Percentiles rank a stretch among this genome's conserved stretches.
Evolutionary conservation across 2,888 invertebrate genomes (phyloP).

Genomic region (Drosophila formosana): DNA sequence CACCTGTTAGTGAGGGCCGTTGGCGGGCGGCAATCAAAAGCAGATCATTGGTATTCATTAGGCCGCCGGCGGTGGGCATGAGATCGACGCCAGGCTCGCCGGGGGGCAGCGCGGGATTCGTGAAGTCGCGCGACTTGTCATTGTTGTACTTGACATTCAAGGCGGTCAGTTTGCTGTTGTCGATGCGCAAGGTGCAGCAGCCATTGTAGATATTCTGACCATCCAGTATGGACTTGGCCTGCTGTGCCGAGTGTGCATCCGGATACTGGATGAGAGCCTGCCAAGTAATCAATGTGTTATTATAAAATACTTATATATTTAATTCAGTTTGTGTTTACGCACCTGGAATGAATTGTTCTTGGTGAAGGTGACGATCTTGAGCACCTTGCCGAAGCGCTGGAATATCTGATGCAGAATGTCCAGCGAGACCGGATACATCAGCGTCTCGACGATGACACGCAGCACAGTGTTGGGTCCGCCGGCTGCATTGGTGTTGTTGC

Average conservation of each 20-base stretch:
- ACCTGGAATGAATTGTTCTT: constrained; percentile 95
- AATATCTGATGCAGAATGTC: constrained; percentile 99
- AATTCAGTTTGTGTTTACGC: constrained; percentile 23
- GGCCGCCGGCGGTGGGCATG: constrained; percentile 86
- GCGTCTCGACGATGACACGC: constrained; percentile 99
- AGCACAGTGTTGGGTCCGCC: constrained; percentile 98
- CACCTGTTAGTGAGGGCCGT: constrained; percentile 85
- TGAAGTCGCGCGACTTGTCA: constrained; percentile 99
- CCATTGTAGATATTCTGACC: constrained; percentile 99
- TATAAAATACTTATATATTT: too few species aligned
- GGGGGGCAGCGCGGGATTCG: constrained; percentile 98
- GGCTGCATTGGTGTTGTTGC: constrained; percentile 85
- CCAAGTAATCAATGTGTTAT: background rate
- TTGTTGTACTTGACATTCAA: constrained; percentile 99
- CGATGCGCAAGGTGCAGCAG: constrained; percentile 99
- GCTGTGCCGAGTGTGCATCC: constrained; percentile 98
- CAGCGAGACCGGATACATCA: constrained; percentile 98
- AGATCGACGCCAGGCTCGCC: constrained; percentile 91
- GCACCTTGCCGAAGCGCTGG: constrained; percentile 98
- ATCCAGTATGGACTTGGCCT: constrained; percentile 98
- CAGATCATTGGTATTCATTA: constrained; percentile 87
- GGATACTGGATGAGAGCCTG: constrained; percentile 99
- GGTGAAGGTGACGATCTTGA: constrained; percentile 99
- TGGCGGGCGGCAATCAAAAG: constrained; percentile 85
- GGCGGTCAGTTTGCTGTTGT: constrained; percentile 99